Base-by-base conservation (phyloP, 2,888 invertebrate species). In the Dermolepida albohirtum region DNA sequence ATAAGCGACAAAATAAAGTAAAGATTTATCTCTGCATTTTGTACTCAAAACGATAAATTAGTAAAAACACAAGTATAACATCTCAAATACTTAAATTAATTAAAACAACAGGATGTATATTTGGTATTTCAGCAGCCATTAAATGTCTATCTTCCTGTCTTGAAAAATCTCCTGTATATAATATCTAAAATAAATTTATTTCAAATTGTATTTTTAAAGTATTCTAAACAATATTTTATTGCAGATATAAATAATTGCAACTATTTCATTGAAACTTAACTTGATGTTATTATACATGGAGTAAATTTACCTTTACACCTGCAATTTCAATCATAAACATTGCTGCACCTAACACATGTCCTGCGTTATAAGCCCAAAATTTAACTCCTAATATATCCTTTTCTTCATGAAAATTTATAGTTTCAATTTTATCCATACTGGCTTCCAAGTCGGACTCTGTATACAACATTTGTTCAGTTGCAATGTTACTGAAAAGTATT, bases 261-360 rank as follows among this genome's bases (percentile, higher is more conserved):
- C 4, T 22, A 22, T 22, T 22, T 22, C 2, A 22, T 22, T 22
- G 1, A 22, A 22, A 22, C 22, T 22, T 22, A 22, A 22, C n/a
- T n/a, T n/a, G n/a, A n/a, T n/a, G n/a, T 22, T 22, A 4, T 22
- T 2, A 1, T 22, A 22, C 22, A 22, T 22, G 2, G 4, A 22
- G 22, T 4, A 22, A 22, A 49, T 51, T 59, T 78, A 89, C 89
- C 86, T 96, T 97, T 1, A 98, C 97, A 11, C 98, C 99, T 34
- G 98, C 99, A 57, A 99, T 99, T 87, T 99, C 98, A 68, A 99
- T 95, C 97, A 99, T 98, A 82, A 99, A 99, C 98, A 99, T 99
- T 64, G 98, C 98, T 0, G 99, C 99, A 0, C 99, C 99, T 0
- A 99, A 86, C 2, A 99, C 99, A 83, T 99, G 99, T 0, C 99